Conservation (phyloP, 2,797 vertebrate genomes). For the Apogon talboti region DNA sequence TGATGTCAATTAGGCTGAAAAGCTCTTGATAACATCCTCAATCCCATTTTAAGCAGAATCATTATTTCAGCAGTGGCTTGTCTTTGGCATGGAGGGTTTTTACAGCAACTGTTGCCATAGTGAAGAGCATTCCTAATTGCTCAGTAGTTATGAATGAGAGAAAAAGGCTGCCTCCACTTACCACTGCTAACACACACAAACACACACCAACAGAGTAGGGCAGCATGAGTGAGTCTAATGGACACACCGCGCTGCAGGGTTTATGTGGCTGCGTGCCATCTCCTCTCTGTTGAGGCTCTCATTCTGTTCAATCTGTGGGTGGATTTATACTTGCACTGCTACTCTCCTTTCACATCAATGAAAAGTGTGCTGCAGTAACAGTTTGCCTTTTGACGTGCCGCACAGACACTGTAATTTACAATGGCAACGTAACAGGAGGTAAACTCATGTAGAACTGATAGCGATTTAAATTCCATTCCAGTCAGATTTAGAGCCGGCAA, state of each 20-base stretch:
- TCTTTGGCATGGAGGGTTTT: conserved; percentile 23
- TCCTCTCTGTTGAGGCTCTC: conserved; percentile 53
- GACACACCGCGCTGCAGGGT: conserved; percentile 79
- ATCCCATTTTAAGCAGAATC: conserved; percentile 22
- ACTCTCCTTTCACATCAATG: conserved; percentile 64
- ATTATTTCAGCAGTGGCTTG: conserved; percentile 44
- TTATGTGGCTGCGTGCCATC: conserved; percentile 67
- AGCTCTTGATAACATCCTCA: conserved; percentile 27
- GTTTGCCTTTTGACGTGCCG: conserved; percentile 37
- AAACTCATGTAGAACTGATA: conserved; percentile 21
- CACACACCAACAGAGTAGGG: conserved; percentile 15
- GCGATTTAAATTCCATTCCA: conserved; percentile 28
- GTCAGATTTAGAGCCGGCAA: background rate
- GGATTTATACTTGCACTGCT: conserved; percentile 56
- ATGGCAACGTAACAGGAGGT: conserved; percentile 8
- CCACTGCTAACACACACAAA: conserved; percentile 69
- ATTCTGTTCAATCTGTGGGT: conserved; percentile 57
- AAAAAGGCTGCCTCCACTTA: conserved; percentile 44
- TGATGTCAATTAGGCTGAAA: conserved; percentile 44
- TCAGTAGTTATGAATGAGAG: conserved; percentile 68
- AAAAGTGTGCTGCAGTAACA: conserved; percentile 43
- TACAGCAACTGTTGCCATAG: conserved; percentile 59
- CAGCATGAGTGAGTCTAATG: conserved; percentile 57
- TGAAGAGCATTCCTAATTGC: conserved; percentile 54
- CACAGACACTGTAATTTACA: conserved; percentile 2